Base-by-base conservation (phyloP, 92 coral and sea anemone genomes). In the Heteractis magnifica region DNA sequence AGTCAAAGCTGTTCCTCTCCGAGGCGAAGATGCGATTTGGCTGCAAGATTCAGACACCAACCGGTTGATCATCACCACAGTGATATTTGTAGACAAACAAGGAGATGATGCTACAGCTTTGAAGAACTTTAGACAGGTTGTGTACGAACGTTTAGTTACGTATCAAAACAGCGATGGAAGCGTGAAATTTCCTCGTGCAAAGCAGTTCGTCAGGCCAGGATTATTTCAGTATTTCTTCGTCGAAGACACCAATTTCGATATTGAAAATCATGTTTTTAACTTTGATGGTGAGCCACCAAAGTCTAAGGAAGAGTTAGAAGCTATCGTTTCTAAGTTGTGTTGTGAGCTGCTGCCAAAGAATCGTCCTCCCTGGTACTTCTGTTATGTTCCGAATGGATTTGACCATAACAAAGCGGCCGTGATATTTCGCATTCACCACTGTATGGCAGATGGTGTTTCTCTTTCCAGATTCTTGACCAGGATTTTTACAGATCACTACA, bases 11-110 rank as follows among this genome's bases (percentile, higher is more conserved):
- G 62, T 62, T 10, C 80, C 94, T 56, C 56, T 95, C 83, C 84
- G 83, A 48, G 98, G 98, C 7, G 91, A 86, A n/a, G 98, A 95
- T 81, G 93, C 98, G 10, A 65, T 92, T 10, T 93, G 95, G 97
- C 91, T 80, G 76, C 97, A 92, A 80, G 88, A 78, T 41, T 77
- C 81, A 4, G 91, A 93, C 3, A 90, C 77, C 56, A 93, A 95
- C 81, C 88, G 92, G 0, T 80, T 91, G 48, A 86, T 84, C 12
- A 93, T 95, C 20, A 90, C 88, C 51, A 76, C 89, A 48, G 76
- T 94, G 5, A 48, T 93, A 52, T 53, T 62, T n/a, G 77, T 72
- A 3, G 90, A 92, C 41, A 71, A 79, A 19, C 23, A 48, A 9
- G 62, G 49, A 55, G 82, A 85, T 77, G 51, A 77, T 20, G 87